These are phyloP conservation scores for Sarcoramphus papa DNA, from an alignment of 2,797 vertebrate genomes.

Conservation along the genomic window DNA sequence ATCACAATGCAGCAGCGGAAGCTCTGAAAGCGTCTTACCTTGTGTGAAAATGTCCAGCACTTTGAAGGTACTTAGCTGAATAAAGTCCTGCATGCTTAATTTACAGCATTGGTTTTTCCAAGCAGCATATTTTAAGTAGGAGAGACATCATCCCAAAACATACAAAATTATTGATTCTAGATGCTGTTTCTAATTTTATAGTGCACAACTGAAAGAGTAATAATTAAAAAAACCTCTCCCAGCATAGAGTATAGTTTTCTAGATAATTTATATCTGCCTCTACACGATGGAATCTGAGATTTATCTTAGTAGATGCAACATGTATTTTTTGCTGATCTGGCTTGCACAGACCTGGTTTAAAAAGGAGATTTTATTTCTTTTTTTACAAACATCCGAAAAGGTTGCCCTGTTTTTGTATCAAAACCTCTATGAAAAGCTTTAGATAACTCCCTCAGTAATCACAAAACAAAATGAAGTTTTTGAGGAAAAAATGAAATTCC, in stretches of 20 bases:
- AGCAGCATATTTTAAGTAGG: background rate
- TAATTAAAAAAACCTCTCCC: background rate
- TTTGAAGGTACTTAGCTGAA: background rate
- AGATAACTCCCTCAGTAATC: background rate
- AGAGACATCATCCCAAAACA: background rate
- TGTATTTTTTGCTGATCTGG: background rate
- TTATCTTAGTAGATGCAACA: background rate
- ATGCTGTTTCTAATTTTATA: background rate
- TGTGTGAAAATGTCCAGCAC: background rate
- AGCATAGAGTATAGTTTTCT: background rate
- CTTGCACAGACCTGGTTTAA: background rate
- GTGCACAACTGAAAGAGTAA: background rate
- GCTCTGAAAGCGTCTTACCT: accelerated
- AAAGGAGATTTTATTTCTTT: background rate
- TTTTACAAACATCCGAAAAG: background rate
- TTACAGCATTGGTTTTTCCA: background rate
- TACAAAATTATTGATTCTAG: background rate
- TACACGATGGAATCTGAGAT: background rate
- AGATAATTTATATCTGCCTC: background rate
- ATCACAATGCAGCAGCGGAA: background rate
- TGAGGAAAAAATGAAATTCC: background rate
- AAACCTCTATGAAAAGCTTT: background rate
- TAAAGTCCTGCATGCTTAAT: accelerated
- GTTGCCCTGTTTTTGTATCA: background rate
- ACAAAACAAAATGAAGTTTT: background rate